Base-by-base conservation (phyloP, 1,140 invertebrate species). In the Aphelenchoides besseyi region DNA sequence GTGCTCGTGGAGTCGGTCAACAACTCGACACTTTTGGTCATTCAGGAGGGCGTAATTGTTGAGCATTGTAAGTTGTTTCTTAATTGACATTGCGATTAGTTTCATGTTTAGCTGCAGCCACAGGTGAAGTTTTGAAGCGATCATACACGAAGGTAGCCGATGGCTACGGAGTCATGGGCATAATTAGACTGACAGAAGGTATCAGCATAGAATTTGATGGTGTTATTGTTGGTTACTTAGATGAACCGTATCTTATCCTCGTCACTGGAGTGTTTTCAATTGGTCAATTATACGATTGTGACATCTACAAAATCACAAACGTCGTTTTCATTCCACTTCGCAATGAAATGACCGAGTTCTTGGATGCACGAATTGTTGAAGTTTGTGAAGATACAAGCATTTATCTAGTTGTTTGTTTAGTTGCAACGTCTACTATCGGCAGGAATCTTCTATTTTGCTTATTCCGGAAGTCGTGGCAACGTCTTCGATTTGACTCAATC, bases 371-470 rank as follows among this genome's bases (percentile, higher is more conserved):
- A 66, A 76, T 83, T 32, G 18, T 79, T 29, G 81, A 84, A 62
- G 83, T 82, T 32, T 16, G n/a, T 53, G 26, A n/a, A 32, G 0
- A 16, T 28, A 48, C 29, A 64, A 64, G 9, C 1, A 18, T 2
- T 30, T 70, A 29, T 72, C 30, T 63, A 74, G 12, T 8, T 63
- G 30, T 30, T 33, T 69, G 16, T 54, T 73, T 84, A 83, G 82
- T 41, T 83, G 3, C 83, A 85, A 78, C 72, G 78, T 12, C 61
- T 83, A 26, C 57, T 83, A n/a, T 82, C 81, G 33, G 73, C 81
- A n/a, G 83, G 82, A 59, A 82, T 72, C 63, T 83, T 83, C 68
- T 83, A 85, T 64, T 83, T 85, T 72, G 74, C 82, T 23, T 68
- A 48, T 26, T 79, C 83, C 32, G 28, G 30, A 32, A 62, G 54